Base-by-base conservation (phyloP, 2,888 invertebrate genomes). In the Agriopis marginaria region DNA sequence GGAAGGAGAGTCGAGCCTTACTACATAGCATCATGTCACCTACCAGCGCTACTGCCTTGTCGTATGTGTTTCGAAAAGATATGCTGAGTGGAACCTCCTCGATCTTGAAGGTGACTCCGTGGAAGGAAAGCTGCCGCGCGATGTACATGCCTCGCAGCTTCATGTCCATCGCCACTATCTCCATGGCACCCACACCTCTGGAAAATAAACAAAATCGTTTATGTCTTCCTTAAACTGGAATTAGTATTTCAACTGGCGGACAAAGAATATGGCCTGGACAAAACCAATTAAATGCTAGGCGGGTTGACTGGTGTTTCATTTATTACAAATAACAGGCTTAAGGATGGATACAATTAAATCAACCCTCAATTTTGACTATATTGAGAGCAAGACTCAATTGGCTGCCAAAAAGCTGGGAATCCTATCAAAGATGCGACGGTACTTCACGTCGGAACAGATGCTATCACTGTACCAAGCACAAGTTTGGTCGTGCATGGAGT, bases 141-240 rank as follows among this genome's bases (percentile, higher is more conserved):
- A 99, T 99, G 92, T 99, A 99, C 97, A 99, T 98, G 79, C 99
- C 99, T 77, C 99, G 96, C 44, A 99, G 94, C 89, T 99, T 99
- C 99, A 99, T 99, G 91, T 99, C 99, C 99, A 99, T 99, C 7
- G 99, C 99, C 9, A 99, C 99, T 71, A 99, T 97, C 94, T 99
- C 99, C 99, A 99, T 99, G 56, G 99, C 99, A 66, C 99, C 99
- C 11, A 99, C 99, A 50, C 99, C 99, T 68, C 97, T 97, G 87
- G 8, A 45, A 45, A 0, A 47, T 8, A 32, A 23, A 11, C 6
- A 42, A 56, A 42, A 3, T 0, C 5, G 14, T 55, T 11, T 3
- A 9, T 42, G 9, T 42, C 42, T 42, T 42, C 42, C 8, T 40
- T 40, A 40, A 23, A 23, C 17, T 12, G 45, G 10, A 47, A 47